A percentile compares a stretch with the other conserved stretches of the same genome.
Conservation (phyloP, 1,140 invertebrate genomes). For the Phocides pigmalion region DNA sequence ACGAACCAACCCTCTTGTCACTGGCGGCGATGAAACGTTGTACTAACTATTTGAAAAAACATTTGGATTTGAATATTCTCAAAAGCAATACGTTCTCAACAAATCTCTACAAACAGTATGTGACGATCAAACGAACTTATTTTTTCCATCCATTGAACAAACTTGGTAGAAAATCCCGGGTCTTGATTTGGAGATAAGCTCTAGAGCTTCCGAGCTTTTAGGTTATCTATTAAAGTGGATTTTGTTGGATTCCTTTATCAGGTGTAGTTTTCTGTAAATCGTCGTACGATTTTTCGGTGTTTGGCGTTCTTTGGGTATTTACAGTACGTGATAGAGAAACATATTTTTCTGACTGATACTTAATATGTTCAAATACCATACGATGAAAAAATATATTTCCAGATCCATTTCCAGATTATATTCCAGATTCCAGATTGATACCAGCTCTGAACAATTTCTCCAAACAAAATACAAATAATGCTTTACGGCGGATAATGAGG, state of each 20-base stretch:
- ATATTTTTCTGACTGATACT: neutral
- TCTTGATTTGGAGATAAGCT: neutral
- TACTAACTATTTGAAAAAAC: too few species aligned
- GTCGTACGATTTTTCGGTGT: neutral
- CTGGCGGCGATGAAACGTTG: too few species aligned
- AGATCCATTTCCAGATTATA: too few species aligned
- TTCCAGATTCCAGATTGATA: too few species aligned
- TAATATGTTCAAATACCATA: too few species aligned
- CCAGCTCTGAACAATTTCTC: too few species aligned
- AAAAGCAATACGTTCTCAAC: too few species aligned
- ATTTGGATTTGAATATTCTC: too few species aligned
- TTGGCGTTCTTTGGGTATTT: neutral
- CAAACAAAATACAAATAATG: too few species aligned
- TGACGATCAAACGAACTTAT: neutral
- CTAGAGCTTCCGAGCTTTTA: neutral
- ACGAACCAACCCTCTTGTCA: too few species aligned
- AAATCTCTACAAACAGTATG: neutral
- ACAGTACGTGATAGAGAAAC: neutral
- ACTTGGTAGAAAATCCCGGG: neutral
- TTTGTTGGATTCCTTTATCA: neutral
- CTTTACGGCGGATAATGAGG: too few species aligned
- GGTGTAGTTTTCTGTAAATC: neutral
- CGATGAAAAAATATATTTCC: too few species aligned
- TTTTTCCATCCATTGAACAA: neutral
- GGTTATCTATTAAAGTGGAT: neutral